These are phyloP conservation scores for Chrysomallon squamiferum DNA, from an alignment of 1,140 invertebrate genomes.

Conservation along the genomic window DNA sequence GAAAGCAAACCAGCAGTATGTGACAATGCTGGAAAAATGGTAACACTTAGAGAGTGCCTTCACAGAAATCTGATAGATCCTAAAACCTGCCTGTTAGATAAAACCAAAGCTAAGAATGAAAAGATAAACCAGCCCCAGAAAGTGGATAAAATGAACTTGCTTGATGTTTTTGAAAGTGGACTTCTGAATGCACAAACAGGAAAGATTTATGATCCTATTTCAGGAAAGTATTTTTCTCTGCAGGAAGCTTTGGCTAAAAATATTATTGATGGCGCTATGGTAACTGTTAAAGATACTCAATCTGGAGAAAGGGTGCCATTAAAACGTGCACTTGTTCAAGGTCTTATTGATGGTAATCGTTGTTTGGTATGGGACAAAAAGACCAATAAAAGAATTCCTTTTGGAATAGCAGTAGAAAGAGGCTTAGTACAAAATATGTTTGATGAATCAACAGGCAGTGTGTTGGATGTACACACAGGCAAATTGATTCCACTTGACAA, in stretches of 20 bases:
- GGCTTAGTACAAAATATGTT: constrained; percentile 62
- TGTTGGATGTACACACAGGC: constrained; percentile 47
- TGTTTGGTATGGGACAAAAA: constrained; percentile 77
- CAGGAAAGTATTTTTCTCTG: constrained; percentile 76
- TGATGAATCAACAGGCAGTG: constrained; percentile 33
- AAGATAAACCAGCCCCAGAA: constrained; percentile 48
- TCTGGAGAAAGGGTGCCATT: constrained; percentile 66
- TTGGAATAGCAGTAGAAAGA: constrained; percentile 75
- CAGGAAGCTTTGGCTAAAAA: constrained; percentile 80
- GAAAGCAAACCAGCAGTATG: constrained; percentile 71
- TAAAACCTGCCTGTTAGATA: constrained; percentile 60
- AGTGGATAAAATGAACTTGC: constrained; percentile 65
- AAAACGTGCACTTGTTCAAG: constrained; percentile 82
- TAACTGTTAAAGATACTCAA: constrained; percentile 71
- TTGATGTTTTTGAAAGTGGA: constrained; percentile 84
- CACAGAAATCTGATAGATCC: constrained; percentile 58
- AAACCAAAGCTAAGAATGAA: constrained; percentile 65
- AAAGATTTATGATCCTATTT: constrained; percentile 79
- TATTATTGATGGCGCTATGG: constrained; percentile 80
- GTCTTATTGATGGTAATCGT: constrained; percentile 78
- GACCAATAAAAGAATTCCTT: constrained; percentile 69
- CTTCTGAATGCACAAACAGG: constrained; percentile 81
- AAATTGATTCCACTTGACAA: constrained; percentile 44
- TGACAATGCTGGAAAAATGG: constrained; percentile 36
- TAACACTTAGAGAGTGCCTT: constrained; percentile 59